Conservation (phyloP, 1,140 invertebrate genomes). For the Lasioglossum baleicum region DNA sequence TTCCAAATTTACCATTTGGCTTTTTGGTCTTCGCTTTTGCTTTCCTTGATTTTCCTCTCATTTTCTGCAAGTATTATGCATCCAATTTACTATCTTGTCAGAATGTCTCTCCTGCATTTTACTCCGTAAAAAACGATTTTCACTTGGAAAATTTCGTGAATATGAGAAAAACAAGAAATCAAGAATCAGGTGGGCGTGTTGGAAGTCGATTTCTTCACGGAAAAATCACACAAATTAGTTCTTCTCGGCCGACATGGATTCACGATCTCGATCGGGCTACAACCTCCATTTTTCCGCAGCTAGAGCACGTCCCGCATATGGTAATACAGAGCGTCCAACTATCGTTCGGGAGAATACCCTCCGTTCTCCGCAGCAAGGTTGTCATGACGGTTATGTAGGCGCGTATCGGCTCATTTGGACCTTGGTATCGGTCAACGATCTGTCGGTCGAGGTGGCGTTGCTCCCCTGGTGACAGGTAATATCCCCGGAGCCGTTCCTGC, state of each 20-base stretch:
- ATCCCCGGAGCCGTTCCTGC: no score
- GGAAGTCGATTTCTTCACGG: neutral
- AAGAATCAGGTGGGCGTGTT: slow-evolving; percentile 2
- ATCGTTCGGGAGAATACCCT: no score
- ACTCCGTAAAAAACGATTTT: slow-evolving; percentile 22
- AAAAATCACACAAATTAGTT: slow-evolving; percentile 11
- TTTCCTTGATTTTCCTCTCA: slow-evolving; percentile 47
- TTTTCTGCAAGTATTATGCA: slow-evolving; percentile 4
- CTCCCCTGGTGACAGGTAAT: no score
- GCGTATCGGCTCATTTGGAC: no score
- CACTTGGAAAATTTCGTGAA: neutral
- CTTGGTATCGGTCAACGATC: no score
- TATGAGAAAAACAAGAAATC: slow-evolving; percentile 13
- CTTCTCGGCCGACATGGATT: neutral
- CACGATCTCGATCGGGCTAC: slow-evolving; percentile 26
- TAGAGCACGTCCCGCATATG: no score
- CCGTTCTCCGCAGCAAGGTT: no score
- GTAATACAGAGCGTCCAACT: no score
- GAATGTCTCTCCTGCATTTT: slow-evolving; percentile 45
- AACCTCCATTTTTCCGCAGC: slow-evolving; percentile 36
- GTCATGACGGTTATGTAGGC: no score
- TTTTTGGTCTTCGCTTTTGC: slow-evolving; percentile 35
- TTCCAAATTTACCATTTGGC: slow-evolving; percentile 25
- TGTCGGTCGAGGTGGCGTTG: no score
- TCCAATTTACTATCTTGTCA: slow-evolving; percentile 26